phyloP scores from a whole-genome alignment of 2,797 vertebrate genomes.

The Enteromius afrohamiltoni region DNA sequence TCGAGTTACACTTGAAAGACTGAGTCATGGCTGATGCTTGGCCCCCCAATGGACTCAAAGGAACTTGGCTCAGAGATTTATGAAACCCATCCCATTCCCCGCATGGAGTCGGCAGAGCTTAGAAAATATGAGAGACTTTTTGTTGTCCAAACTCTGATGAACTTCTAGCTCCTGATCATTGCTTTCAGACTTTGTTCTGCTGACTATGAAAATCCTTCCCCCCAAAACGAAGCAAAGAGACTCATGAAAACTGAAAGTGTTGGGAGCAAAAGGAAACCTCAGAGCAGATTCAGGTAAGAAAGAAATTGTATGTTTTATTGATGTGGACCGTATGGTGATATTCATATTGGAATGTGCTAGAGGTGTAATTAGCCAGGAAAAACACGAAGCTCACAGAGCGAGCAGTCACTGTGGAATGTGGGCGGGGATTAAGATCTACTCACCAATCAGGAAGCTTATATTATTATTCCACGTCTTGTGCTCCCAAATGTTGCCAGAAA shows the following conservation, averaged over 20 bases:
- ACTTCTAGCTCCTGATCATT: constrained; percentile 42
- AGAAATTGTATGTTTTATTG: constrained; percentile 39
- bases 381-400: constrained; percentile 59
- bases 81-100: constrained; percentile 72
- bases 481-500: constrained; percentile 66
- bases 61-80: constrained; percentile 72
- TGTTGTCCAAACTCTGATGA: constrained; percentile 66
- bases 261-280: background rate
- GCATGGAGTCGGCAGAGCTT: constrained; percentile 67
- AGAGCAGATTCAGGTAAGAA: constrained; percentile 21
- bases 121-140: constrained; percentile 69
- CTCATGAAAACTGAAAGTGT: background rate
- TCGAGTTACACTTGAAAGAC: constrained; percentile 71
- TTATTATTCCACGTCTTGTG: constrained; percentile 64
- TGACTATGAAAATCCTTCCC: constrained; percentile 18
- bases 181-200: constrained; percentile 38
- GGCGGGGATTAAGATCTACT: constrained; percentile 63
- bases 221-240: constrained; percentile 11
- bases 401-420: constrained; percentile 71
- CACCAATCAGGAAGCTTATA: constrained; percentile 63
- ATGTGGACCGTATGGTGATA: constrained; percentile 53
- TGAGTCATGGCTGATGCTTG: constrained; percentile 62
- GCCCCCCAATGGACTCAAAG: constrained; percentile 71
- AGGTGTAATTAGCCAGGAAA: constrained; percentile 57
- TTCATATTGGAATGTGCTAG: constrained; percentile 57